phyloP scores from a whole-genome alignment of 2,113 vertebrate genomes.

The Crotophaga sulcirostris region DNA sequence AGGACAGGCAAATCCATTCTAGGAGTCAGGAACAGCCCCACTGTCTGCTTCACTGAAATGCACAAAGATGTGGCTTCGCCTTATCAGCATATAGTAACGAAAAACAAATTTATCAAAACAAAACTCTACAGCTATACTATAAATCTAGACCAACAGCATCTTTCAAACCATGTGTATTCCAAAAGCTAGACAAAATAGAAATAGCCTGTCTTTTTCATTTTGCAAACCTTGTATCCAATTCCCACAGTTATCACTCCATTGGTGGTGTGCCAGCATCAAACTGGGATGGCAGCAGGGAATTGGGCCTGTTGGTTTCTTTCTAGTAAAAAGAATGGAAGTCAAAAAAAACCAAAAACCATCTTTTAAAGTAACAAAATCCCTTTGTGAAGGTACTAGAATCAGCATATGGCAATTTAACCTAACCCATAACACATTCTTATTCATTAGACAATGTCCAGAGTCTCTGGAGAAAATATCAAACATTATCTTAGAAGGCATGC shows the following conservation, averaged over 20 bases:
- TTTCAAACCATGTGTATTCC: background rate
- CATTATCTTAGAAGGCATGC: background rate
- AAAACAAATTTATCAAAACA: background rate
- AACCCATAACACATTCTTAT: slow-evolving; percentile 27
- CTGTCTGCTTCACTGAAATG: background rate
- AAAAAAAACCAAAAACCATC: background rate
- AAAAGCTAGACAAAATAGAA: background rate
- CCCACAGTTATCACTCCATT: background rate
- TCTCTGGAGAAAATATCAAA: slow-evolving; percentile 3
- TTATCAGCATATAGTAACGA: background rate
- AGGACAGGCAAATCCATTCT: background rate
- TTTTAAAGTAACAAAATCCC: slow-evolving; percentile 16
- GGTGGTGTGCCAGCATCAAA: background rate
- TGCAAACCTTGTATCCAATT: background rate
- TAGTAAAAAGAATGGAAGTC: background rate
- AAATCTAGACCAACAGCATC: background rate
- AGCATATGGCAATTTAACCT: slow-evolving; percentile 13
- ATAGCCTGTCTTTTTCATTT: background rate
- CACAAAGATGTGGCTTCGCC: background rate
- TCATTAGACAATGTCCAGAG: background rate
- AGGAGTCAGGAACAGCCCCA: background rate
- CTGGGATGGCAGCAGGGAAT: background rate
- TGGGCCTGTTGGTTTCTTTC: background rate
- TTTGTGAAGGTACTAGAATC: background rate
- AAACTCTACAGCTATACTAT: background rate